A percentile compares a stretch with the other conserved stretches of the same genome.
These are phyloP conservation scores for Dendroctonus valens DNA, from an alignment of 1,140 invertebrate genomes.

Conservation along the genomic window DNA sequence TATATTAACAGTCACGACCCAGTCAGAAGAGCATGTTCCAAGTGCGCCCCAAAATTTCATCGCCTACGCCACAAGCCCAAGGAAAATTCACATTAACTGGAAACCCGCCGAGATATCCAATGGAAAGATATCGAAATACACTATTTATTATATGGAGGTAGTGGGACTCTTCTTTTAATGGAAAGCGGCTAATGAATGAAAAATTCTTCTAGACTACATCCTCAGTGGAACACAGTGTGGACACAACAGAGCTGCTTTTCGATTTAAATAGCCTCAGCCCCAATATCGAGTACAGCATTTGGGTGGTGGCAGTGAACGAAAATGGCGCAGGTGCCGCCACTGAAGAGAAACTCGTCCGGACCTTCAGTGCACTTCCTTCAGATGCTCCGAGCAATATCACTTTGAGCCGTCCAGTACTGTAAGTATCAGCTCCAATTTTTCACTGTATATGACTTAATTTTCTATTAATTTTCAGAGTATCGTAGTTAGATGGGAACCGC, in stretches of 20 bases:
- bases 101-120: slow-evolving; percentile 63
- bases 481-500: slow-evolving; percentile 88
- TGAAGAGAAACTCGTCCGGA: slow-evolving; percentile 72
- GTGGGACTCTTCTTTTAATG: neutral
- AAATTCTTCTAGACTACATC: slow-evolving; percentile 49
- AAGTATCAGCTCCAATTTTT: slow-evolving; percentile 1
- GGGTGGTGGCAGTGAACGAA: slow-evolving; percentile 76
- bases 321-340: slow-evolving; percentile 80
- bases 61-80: slow-evolving; percentile 65
- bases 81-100: slow-evolving; percentile 73
- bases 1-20: slow-evolving; percentile 62
- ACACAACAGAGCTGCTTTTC: slow-evolving; percentile 58
- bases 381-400: slow-evolving; percentile 87
- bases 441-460: neutral
- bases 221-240: slow-evolving; percentile 59
- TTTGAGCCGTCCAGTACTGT: slow-evolving; percentile 70
- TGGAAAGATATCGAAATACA: slow-evolving; percentile 69
- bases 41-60: slow-evolving; percentile 69
- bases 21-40: slow-evolving; percentile 76
- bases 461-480: slow-evolving; percentile 41
- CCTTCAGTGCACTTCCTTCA: slow-evolving; percentile 77
- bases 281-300: slow-evolving; percentile 79
- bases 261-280: slow-evolving; percentile 66
- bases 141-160: slow-evolving; percentile 77
- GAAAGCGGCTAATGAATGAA: neutral